A percentile compares a stretch with the other conserved stretches of the same genome.
Conservation (phyloP, 2,888 invertebrate species). For the Eucera pruinosa region DNA sequence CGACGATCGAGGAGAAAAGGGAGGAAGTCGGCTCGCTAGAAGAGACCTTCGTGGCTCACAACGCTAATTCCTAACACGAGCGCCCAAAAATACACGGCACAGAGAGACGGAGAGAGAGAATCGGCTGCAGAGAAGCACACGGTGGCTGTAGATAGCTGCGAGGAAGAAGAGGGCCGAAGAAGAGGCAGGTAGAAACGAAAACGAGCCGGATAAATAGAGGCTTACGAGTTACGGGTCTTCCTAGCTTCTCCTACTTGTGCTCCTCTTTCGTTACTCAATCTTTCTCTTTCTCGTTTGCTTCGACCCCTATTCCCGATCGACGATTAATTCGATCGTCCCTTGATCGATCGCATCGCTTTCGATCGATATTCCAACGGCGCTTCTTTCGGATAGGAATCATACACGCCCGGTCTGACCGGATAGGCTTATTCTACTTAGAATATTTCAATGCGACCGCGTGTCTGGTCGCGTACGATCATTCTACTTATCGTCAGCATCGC, state of each 20-base stretch:
- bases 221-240: slow-evolving; percentile 55
- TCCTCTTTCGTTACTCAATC: neutral
- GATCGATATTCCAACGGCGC: too few species aligned
- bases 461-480: too few species aligned
- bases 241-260: slow-evolving; percentile 1
- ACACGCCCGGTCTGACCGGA: neutral
- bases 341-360: too few species aligned
- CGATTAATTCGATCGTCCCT: neutral
- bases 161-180: slow-evolving; percentile 28
- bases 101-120: slow-evolving; percentile 2
- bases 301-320: neutral
- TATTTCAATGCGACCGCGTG: too few species aligned
- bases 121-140: neutral
- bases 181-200: slow-evolving; percentile 50
- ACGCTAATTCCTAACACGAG: slow-evolving; percentile 61
- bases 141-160: slow-evolving; percentile 41
- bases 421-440: slow-evolving; percentile 2
- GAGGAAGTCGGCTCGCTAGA: slow-evolving; percentile 18
- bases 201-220: slow-evolving; percentile 51
- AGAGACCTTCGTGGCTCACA: slow-evolving; percentile 46
- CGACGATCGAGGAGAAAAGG: slow-evolving; percentile 22
- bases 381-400: neutral
- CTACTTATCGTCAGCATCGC: too few species aligned
- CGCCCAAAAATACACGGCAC: slow-evolving; percentile 61
- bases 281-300: too few species aligned